Evolutionary conservation across 2,888 invertebrate genomes (phyloP), one percentile per base, ranked within the genome.

Genomic region (Scrobipalpa atriplicella): DNA sequence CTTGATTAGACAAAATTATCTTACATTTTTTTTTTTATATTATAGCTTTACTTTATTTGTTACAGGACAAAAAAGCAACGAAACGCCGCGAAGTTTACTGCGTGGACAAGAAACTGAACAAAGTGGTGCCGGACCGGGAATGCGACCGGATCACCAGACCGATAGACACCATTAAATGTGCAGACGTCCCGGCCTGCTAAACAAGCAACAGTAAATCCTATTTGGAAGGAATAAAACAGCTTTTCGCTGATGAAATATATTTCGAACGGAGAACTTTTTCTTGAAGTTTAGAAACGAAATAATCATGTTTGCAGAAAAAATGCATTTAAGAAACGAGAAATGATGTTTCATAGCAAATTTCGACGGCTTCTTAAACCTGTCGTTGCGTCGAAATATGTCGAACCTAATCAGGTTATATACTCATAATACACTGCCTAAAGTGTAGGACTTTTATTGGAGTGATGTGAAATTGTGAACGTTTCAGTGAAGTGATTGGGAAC

Each of bases 21-120:
- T n/a, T n/a, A 51, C 16, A 51, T 13, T 51, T 51, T 16, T 16
- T 8, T 10, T 36, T 5, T n/a, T 9, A 56, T 36, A 10, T 54
- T 54, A 10, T 8, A 11, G 11, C 7, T 8, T 1, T n/a, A n/a
- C 10, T 19, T 54, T 16, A 38, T 52, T 36, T 47, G 9, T 62
- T 18, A 1, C 85, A 92, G 92, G 91, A 90, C 63, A 90, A 93
- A 66, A 92, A 93, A 70, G 94, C 95, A 13, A 93, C 94, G 69
- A 94, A 95, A 67, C 90, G 94, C 56, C 93, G 96, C 69, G 94
- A 94, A 72, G 94, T 96, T 2, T 95, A 96, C 93, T 96, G 96
- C 81, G 95, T 96, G n/a, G 95, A 96, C 78, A 95, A 95, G 77
- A 93, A 95, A 73, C 95, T 96, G 74, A 94, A 97, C 81, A 80